Conservation (phyloP, 2,888 invertebrate species). For the Megalurothrips usitatus region DNA sequence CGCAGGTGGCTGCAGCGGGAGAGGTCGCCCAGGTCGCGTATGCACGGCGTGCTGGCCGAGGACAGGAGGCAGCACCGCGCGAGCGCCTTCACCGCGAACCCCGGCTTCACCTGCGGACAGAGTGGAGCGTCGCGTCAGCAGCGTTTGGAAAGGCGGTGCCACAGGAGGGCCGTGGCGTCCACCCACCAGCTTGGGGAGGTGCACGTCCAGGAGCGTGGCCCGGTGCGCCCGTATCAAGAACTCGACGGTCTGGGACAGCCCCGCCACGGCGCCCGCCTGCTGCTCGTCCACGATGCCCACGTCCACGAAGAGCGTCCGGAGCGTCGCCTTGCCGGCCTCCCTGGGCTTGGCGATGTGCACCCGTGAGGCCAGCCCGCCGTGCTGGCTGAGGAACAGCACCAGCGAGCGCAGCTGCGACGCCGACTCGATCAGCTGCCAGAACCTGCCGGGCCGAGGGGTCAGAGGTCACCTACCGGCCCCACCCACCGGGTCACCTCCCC, state of each 20-base stretch:
- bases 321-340: not conserved
- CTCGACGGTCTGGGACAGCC: not conserved
- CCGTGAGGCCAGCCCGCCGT: not conserved
- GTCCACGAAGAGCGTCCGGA: slow-evolving; percentile 8
- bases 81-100: not conserved
- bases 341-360: not conserved
- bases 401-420: not conserved
- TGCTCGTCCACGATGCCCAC: not conserved
- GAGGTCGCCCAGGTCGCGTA: not conserved
- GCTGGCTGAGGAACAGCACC: not conserved
- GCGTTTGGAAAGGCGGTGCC: too few relatives aligned
- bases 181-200: not conserved
- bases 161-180: too few relatives aligned
- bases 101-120: not conserved
- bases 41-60: not conserved
- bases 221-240: not conserved
- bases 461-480: not conserved
- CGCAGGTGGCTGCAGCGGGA: not conserved
- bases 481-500: not conserved
- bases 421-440: not conserved
- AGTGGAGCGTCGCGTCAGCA: not conserved
- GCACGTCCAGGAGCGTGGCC: not conserved
- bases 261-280: not conserved
- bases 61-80: not conserved
- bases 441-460: not conserved